Evolutionary conservation across 2,888 invertebrate genomes (phyloP).

Genomic region (Bhutanitis thaidina): DNA sequence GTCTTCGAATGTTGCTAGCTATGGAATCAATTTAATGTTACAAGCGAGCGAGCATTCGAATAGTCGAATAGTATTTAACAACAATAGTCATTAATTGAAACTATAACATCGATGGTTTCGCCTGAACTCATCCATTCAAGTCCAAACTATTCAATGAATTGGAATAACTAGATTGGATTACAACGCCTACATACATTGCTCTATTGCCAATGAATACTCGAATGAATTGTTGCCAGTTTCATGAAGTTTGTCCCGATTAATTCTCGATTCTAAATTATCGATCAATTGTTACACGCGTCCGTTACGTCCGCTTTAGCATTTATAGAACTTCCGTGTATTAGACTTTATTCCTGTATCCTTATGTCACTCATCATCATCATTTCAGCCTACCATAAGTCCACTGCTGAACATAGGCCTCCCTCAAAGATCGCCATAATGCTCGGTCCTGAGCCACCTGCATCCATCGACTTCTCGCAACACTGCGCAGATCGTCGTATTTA

Average conservation of each 20-base stretch:
- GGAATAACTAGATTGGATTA: background rate
- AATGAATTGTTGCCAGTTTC: background rate
- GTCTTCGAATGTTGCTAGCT: no score
- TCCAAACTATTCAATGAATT: background rate
- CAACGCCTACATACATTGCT: background rate
- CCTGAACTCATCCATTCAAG: background rate
- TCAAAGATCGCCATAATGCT: no score
- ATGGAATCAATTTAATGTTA: no score
- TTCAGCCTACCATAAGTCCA: no score
- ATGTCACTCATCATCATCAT: no score
- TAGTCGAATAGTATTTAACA: background rate
- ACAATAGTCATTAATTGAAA: background rate
- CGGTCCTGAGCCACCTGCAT: no score
- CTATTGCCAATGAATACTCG: background rate
- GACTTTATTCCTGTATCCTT: no score
- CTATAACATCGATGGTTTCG: background rate
- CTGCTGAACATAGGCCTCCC: no score
- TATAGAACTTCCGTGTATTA: no score
- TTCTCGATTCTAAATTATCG: constrained; percentile 10
- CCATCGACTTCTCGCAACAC: no score
- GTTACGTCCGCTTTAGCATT: no score
- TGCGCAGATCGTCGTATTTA: no score
- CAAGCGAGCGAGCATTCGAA: background rate
- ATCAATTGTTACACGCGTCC: background rate
- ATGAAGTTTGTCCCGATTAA: background rate